Evolutionary conservation across 2,113 vertebrate species (phyloP).

Genomic region (Nematolebias whitei): DNA sequence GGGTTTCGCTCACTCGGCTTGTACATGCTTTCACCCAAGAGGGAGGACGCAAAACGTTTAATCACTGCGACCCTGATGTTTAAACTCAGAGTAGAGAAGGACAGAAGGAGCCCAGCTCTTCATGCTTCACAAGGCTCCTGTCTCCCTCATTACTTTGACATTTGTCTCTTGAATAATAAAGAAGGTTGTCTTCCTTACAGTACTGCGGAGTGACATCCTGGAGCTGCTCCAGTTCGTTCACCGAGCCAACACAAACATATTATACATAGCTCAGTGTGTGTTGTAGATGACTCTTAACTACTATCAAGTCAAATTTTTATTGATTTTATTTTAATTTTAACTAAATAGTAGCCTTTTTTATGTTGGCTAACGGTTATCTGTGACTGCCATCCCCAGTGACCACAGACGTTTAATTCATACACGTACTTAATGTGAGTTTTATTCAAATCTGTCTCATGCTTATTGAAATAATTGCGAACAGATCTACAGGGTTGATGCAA

Average conservation of each 20-base stretch:
- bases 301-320: too few species aligned
- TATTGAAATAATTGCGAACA: too few species aligned
- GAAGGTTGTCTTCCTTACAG: slow-evolving; percentile 54
- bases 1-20: slow-evolving; percentile 30
- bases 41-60: slow-evolving; percentile 15
- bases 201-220: slow-evolving; percentile 53
- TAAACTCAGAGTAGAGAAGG: not conserved
- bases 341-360: too few species aligned
- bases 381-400: too few species aligned
- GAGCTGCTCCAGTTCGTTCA: slow-evolving; percentile 44
- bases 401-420: too few species aligned
- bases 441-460: too few species aligned
- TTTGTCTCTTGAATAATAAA: slow-evolving; percentile 29
- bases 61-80: not conserved
- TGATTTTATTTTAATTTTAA: too few species aligned
- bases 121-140: not conserved
- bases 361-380: not conserved
- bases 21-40: not conserved
- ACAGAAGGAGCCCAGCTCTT: not conserved
- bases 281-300: not conserved
- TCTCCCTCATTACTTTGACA: slow-evolving; percentile 26
- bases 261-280: not conserved
- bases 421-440: too few species aligned
- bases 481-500: too few species aligned
- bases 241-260: slow-evolving; percentile 35